Percentiles rank a stretch among this genome's conserved stretches.
These are phyloP conservation scores for Chelonia mydas DNA, from an alignment of 2,797 vertebrate species.

Conservation along the genomic window DNA sequence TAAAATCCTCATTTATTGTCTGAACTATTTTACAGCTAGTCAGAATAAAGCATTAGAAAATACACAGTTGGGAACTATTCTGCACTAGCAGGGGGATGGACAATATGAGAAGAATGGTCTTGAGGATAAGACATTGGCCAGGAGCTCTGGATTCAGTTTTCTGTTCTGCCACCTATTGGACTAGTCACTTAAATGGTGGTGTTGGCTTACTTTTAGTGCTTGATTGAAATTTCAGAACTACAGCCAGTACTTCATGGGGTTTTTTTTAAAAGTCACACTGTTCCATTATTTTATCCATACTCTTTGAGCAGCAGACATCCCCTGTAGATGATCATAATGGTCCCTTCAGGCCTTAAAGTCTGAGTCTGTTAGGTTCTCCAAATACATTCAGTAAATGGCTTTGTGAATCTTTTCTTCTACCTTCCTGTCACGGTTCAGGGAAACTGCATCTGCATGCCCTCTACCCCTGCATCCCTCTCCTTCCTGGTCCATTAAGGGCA, in stretches of 20 bases:
- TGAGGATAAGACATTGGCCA: neutral
- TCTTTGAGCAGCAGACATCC: neutral
- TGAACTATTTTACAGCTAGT: neutral
- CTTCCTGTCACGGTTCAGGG: neutral
- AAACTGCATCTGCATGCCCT: neutral
- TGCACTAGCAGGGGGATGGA: neutral
- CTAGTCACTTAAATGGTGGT: neutral
- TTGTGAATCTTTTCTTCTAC: neutral
- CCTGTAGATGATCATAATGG: neutral
- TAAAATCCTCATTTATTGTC: neutral
- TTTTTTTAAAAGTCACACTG: neutral
- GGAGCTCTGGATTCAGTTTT: neutral
- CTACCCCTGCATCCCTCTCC: neutral
- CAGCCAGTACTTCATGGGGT: neutral
- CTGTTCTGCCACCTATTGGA: neutral
- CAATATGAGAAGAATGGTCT: neutral
- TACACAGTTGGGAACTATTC: neutral
- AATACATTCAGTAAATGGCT: neutral
- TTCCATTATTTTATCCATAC: neutral
- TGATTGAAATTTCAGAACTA: neutral
- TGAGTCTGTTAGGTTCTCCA: neutral
- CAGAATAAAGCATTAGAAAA: neutral
- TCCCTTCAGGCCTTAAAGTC: neutral
- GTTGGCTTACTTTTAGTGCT: neutral
- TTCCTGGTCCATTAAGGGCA: neutral